These are phyloP conservation scores for Labroides dimidiatus DNA, from an alignment of 2,797 vertebrate species.

Conservation along the genomic window DNA sequence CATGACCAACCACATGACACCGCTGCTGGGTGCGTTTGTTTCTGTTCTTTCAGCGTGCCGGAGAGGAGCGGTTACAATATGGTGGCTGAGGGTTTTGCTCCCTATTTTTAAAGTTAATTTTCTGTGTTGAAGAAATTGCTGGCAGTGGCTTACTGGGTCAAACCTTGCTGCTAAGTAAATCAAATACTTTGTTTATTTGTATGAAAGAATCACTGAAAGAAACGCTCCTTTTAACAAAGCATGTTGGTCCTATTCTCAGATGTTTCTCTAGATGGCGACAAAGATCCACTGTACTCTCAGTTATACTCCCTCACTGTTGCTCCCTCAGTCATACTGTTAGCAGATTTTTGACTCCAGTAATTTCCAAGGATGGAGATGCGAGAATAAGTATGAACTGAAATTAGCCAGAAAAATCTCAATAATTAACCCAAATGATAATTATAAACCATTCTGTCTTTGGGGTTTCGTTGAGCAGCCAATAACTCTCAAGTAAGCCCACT, in stretches of 20 bases:
- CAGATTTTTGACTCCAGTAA: slow-evolving; percentile 41
- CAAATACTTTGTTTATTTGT: not conserved
- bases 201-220: not conserved
- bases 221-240: not conserved
- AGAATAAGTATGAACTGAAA: slow-evolving; percentile 43
- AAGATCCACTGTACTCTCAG: slow-evolving; percentile 55
- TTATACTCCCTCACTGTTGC: not conserved
- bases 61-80: slow-evolving; percentile 16
- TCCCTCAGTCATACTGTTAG: not conserved
- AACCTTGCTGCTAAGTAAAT: not conserved
- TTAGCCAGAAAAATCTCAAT: slow-evolving; percentile 31
- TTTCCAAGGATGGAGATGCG: slow-evolving; percentile 14
- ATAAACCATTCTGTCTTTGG: not conserved
- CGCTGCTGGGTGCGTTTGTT: slow-evolving; percentile 57
- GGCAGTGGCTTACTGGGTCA: no score
- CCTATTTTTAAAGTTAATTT: no score
- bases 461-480: no score
- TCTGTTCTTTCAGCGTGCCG: not conserved
- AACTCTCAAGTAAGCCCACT: not conserved
- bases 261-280: slow-evolving; percentile 74
- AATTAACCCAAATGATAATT: slow-evolving; percentile 29
- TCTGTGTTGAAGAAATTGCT: not conserved
- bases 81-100: no score
- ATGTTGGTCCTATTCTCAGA: not conserved
- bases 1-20: slow-evolving; percentile 78